A percentile compares a stretch with the other conserved stretches of the same genome.
Conservation (phyloP, 2,113 vertebrate species). For the Glaucomys volans region DNA sequence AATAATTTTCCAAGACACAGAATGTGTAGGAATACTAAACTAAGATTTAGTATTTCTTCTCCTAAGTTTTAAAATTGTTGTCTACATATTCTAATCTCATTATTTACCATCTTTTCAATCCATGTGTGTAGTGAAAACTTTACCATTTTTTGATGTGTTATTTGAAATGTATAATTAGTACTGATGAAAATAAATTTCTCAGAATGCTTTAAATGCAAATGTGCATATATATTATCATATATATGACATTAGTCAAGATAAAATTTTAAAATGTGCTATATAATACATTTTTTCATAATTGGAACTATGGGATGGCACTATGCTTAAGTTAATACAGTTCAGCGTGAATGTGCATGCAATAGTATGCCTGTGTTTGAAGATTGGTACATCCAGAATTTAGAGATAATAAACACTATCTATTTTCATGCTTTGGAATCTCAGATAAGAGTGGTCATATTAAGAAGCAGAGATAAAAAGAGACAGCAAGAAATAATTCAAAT, state of each 20-base stretch:
- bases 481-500: conserved; percentile 70
- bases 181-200: background rate
- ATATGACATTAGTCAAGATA: background rate
- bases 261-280: background rate
- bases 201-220: background rate
- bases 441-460: conserved; percentile 49
- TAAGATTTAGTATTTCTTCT: background rate
- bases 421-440: conserved; percentile 67
- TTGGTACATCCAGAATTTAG: background rate
- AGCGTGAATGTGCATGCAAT: background rate
- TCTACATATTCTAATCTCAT: background rate
- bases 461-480: conserved; percentile 78
- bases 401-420: conserved; percentile 54
- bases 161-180: background rate
- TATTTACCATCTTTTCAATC: background rate
- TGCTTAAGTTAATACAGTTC: background rate
- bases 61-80: background rate
- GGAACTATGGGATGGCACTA: background rate
- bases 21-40: background rate
- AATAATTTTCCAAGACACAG: background rate
- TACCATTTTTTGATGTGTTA: background rate
- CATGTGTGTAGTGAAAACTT: background rate
- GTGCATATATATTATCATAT: background rate
- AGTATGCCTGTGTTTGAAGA: background rate
- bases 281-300: background rate